Evolutionary conservation across 2,888 invertebrate species (phyloP).

Genomic region (Antheraea assamensis): DNA sequence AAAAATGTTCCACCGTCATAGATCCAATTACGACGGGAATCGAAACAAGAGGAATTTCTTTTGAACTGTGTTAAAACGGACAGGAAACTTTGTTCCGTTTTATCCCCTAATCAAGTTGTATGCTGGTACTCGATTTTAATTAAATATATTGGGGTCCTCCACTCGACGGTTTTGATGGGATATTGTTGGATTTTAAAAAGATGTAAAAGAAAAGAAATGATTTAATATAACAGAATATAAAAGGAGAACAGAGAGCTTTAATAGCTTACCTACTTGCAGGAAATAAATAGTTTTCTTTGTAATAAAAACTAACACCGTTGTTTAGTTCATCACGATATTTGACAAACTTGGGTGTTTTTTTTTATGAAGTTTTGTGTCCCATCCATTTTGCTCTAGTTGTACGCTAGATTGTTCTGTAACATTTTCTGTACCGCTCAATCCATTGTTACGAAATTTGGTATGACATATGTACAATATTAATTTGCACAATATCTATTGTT

Average conservation of each 20-base stretch:
- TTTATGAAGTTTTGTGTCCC: too few species aligned
- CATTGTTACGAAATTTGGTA: too few species aligned
- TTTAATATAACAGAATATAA: neutral
- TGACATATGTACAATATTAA: too few species aligned
- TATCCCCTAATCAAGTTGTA: slow-evolving; percentile 36
- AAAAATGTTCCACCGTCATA: slow-evolving; percentile 12
- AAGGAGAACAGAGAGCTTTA: neutral
- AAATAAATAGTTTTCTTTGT: neutral
- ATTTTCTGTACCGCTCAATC: too few species aligned
- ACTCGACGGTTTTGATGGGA: slow-evolving; percentile 24
- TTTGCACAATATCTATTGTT: too few species aligned
- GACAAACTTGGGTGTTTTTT: too few species aligned
- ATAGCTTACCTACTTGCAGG: too few species aligned
- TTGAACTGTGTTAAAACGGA: slow-evolving; percentile 18
- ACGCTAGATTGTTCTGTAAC: too few species aligned
- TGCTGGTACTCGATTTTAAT: slow-evolving; percentile 38
- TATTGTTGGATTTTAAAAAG: neutral
- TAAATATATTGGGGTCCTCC: slow-evolving; percentile 33
- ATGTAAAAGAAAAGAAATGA: neutral
- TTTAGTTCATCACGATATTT: too few species aligned
- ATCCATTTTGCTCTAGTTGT: too few species aligned
- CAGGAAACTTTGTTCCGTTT: slow-evolving; percentile 20
- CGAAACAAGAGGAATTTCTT: slow-evolving; percentile 21
- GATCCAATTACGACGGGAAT: slow-evolving; percentile 13
- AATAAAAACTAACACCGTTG: too few species aligned